These are phyloP conservation scores for Genyomyrus donnyi DNA, from an alignment of 2,113 vertebrate species.

Conservation along the genomic window DNA sequence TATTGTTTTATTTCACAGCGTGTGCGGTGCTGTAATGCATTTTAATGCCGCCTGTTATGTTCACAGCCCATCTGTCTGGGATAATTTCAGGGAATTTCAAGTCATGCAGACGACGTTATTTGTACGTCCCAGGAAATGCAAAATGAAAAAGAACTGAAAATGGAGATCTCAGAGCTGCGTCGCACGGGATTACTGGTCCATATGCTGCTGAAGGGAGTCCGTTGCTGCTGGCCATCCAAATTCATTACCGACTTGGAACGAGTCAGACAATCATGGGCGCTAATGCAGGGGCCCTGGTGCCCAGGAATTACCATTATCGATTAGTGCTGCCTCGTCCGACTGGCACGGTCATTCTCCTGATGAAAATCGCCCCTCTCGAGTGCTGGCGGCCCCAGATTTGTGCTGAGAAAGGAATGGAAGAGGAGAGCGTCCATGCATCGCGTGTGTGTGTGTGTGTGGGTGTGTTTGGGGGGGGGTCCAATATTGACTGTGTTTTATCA, in stretches of 20 bases:
- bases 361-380: conserved; percentile 9
- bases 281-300: not conserved
- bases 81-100: not conserved
- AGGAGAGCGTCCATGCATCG: too few species aligned
- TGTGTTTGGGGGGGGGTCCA: not conserved
- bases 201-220: not conserved
- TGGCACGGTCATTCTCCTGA: not conserved
- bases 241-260: conserved; percentile 8
- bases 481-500: not conserved
- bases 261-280: conserved; percentile 10
- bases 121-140: not conserved
- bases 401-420: not conserved
- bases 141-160: not conserved
- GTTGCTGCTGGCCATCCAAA: not conserved
- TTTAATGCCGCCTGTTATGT: not conserved
- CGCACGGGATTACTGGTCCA: not conserved
- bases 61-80: not conserved
- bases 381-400: not conserved
- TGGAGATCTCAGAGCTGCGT: not conserved
- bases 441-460: not conserved
- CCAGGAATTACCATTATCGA: conserved; percentile 23
- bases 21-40: not conserved
- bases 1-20: not conserved
- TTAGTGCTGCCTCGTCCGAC: not conserved
- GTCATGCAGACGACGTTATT: not conserved